These are phyloP conservation scores for Lathronympha strigana DNA, from an alignment of 2,888 invertebrate species.

Conservation along the genomic window DNA sequence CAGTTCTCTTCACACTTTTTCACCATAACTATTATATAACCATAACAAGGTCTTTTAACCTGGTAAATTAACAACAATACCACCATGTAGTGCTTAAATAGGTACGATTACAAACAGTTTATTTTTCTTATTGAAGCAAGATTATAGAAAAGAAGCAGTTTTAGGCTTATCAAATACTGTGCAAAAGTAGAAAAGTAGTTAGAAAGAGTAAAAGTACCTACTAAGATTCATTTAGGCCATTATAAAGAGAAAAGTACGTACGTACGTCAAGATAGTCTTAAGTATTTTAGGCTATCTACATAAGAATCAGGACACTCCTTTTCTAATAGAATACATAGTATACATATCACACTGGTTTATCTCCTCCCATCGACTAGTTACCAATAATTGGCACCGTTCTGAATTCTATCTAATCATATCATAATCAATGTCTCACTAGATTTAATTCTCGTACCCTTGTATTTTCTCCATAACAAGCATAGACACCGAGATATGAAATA, in stretches of 20 bases:
- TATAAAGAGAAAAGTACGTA: conserved; percentile 24
- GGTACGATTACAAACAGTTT: neutral
- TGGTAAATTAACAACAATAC: conserved; percentile 2
- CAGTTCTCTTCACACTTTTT: conserved; percentile 4
- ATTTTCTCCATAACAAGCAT: neutral
- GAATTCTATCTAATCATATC: conserved; percentile 2
- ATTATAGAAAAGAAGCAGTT: conserved; percentile 31
- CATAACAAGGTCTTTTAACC: conserved; percentile 12
- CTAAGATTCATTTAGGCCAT: conserved; percentile 28
- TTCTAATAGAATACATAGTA: conserved; percentile 13
- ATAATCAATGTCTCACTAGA: neutral
- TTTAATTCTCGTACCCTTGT: conserved; percentile 6
- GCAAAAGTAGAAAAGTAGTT: conserved; percentile 69
- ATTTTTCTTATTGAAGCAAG: neutral
- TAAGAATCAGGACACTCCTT: conserved; percentile 26
- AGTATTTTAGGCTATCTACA: conserved; percentile 22
- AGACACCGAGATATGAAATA: neutral
- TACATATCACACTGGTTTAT: conserved; percentile 34
- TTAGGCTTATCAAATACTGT: conserved; percentile 63
- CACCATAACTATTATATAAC: neutral
- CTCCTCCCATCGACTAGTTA: conserved; percentile 12
- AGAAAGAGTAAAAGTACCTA: conserved; percentile 43
- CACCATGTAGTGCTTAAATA: neutral
- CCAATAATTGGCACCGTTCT: conserved; percentile 31
- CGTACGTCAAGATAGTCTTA: conserved; percentile 14